Percentiles rank a stretch among this genome's conserved stretches.
These are phyloP conservation scores for Melospiza georgiana DNA, from an alignment of 2,113 vertebrate species.

Conservation along the genomic window DNA sequence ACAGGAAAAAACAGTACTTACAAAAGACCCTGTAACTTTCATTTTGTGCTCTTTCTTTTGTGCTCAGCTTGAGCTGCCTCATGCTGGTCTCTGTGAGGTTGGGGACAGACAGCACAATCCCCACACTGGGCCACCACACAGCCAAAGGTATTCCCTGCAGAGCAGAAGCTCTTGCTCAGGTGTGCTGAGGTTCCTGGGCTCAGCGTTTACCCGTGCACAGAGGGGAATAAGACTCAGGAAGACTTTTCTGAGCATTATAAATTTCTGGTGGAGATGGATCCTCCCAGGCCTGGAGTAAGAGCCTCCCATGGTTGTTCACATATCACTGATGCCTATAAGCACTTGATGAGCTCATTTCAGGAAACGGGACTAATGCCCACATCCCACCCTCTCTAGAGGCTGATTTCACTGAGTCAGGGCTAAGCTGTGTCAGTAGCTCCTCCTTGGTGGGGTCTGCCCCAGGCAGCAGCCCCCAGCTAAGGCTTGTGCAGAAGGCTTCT, in stretches of 20 bases:
- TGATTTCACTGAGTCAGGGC: neutral
- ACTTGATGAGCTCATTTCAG: neutral
- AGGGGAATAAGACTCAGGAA: neutral
- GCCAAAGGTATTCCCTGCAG: neutral
- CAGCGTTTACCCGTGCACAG: neutral
- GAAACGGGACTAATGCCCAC: neutral
- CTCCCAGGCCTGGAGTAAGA: neutral
- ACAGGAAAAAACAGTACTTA: neutral
- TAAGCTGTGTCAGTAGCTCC: rapidly evolving
- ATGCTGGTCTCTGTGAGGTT: neutral
- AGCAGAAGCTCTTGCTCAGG: neutral
- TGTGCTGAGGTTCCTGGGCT: neutral
- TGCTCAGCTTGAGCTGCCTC: neutral
- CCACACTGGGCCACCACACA: rapidly evolving
- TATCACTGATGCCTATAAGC: neutral
- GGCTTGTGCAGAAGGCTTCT: neutral
- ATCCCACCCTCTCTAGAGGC: neutral
- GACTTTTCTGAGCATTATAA: neutral
- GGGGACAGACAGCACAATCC: neutral
- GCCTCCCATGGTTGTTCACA: neutral
- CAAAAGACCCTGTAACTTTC: neutral
- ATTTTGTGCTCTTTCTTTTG: neutral
- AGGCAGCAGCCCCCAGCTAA: neutral
- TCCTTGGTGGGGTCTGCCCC: neutral
- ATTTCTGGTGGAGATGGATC: neutral